Evolutionary conservation across 2,888 invertebrate genomes (phyloP).

Genomic region (Aproaerema taeniolella): DNA sequence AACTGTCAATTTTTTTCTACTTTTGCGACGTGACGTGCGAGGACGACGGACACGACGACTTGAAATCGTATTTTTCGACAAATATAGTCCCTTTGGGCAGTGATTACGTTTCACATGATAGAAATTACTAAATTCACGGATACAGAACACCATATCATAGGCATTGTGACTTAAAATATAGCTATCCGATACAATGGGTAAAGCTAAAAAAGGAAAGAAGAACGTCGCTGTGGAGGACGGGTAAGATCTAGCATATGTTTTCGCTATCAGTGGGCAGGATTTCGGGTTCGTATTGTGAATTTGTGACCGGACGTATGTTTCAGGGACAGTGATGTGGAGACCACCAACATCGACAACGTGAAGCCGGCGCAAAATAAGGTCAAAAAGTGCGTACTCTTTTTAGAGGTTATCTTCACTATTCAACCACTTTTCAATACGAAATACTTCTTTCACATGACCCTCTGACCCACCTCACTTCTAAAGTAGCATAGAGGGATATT

Average conservation of each 20-base stretch:
- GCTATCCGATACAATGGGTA: slow-evolving; percentile 79
- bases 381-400: slow-evolving; percentile 64
- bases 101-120: slow-evolving; percentile 72
- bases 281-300: slow-evolving; percentile 19
- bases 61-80: slow-evolving; percentile 38
- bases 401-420: slow-evolving; percentile 15
- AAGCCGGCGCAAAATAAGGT: slow-evolving; percentile 56
- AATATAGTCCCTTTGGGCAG: slow-evolving; percentile 45
- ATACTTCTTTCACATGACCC: too few relatives aligned
- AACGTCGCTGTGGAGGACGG: slow-evolving; percentile 84
- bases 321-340: slow-evolving; percentile 81
- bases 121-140: slow-evolving; percentile 56
- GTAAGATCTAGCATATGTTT: slow-evolving; percentile 74
- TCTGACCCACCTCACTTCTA: too few relatives aligned
- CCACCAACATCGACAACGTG: slow-evolving; percentile 54
- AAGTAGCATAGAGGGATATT: too few relatives aligned
- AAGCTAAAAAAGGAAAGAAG: slow-evolving; percentile 90
- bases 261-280: slow-evolving; percentile 26
- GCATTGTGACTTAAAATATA: slow-evolving; percentile 66
- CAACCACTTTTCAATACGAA: too few relatives aligned
- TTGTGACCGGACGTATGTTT: slow-evolving; percentile 34
- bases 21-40: slow-evolving; percentile 26
- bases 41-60: slow-evolving; percentile 57
- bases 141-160: slow-evolving; percentile 51
- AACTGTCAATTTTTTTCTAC: slow-evolving; percentile 13